A percentile compares a stretch with the other conserved stretches of the same genome.
Evolutionary conservation across 2,113 vertebrate genomes (phyloP).

Genomic region (Neopipo cinnamomea): DNA sequence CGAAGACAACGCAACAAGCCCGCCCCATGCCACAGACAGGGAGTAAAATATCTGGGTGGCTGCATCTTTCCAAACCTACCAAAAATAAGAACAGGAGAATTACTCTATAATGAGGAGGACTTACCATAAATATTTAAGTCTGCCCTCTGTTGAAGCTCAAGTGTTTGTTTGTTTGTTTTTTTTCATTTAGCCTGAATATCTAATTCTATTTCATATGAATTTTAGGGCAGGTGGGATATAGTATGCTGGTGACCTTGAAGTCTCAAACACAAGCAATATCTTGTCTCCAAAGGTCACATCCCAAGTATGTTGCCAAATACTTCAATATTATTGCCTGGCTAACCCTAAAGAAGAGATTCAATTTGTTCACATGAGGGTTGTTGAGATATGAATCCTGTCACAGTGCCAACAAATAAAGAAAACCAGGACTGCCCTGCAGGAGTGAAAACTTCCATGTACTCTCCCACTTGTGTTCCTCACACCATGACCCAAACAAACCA

Average conservation of each 20-base stretch:
- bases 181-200: neutral
- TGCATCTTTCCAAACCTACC: slow-evolving; percentile 95
- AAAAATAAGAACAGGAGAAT: neutral
- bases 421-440: neutral
- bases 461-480: neutral
- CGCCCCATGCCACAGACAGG: slow-evolving; percentile 88
- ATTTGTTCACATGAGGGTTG: neutral
- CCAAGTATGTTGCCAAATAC: neutral
- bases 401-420: neutral
- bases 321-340: neutral
- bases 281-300: neutral
- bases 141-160: neutral
- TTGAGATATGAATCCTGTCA: neutral
- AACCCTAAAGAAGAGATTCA: neutral
- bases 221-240: neutral
- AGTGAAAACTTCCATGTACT: neutral
- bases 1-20: slow-evolving; percentile 88
- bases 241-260: neutral
- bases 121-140: neutral
- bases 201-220: neutral
- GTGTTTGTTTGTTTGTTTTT: no score
- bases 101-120: neutral
- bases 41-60: slow-evolving; percentile 96
- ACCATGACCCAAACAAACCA: neutral
- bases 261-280: neutral